These are phyloP conservation scores for Poeciliopsis paucimaculata DNA, from an alignment of 2,797 vertebrate species.

Conservation along the genomic window DNA sequence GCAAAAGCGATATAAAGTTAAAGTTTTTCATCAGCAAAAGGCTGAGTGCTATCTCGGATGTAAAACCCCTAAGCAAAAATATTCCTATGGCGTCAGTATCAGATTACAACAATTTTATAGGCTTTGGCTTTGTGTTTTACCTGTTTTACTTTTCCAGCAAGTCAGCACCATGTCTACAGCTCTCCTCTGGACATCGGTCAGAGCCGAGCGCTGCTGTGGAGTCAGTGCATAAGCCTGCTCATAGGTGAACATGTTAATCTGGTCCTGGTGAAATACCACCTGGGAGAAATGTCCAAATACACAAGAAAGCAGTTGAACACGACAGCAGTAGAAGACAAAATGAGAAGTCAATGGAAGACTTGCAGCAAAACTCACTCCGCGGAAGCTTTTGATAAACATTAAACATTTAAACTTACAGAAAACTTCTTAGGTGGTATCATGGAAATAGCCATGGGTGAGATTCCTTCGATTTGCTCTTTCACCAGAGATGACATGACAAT, in stretches of 20 bases:
- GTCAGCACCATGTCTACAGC: slow-evolving; percentile 82
- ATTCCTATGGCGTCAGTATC: not conserved
- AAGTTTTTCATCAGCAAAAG: not conserved
- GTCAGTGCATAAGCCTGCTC: slow-evolving; percentile 83
- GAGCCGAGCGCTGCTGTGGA: slow-evolving; percentile 53
- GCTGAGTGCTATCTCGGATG: not conserved
- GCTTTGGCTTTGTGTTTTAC: slow-evolving; percentile 53
- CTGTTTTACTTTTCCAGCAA: slow-evolving; percentile 78
- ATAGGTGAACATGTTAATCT: slow-evolving; percentile 82
- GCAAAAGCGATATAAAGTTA: slow-evolving; percentile 18
- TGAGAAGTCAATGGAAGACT: not conserved
- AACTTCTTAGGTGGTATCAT: slow-evolving; percentile 76
- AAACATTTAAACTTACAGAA: slow-evolving; percentile 69
- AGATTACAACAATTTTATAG: not conserved
- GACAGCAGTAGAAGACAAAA: not conserved
- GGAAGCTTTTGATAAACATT: not conserved
- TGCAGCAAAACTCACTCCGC: not conserved
- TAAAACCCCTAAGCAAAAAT: not conserved
- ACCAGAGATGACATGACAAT: slow-evolving; percentile 82
- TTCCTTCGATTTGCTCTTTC: slow-evolving; percentile 81
- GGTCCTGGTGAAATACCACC: slow-evolving; percentile 78
- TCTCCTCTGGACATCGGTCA: slow-evolving; percentile 73
- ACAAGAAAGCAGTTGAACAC: not conserved
- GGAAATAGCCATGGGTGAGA: slow-evolving; percentile 75
- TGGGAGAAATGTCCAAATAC: slow-evolving; percentile 35